Evolutionary conservation across 2,113 vertebrate genomes (phyloP).

Genomic region (Catharus bicknelli): DNA sequence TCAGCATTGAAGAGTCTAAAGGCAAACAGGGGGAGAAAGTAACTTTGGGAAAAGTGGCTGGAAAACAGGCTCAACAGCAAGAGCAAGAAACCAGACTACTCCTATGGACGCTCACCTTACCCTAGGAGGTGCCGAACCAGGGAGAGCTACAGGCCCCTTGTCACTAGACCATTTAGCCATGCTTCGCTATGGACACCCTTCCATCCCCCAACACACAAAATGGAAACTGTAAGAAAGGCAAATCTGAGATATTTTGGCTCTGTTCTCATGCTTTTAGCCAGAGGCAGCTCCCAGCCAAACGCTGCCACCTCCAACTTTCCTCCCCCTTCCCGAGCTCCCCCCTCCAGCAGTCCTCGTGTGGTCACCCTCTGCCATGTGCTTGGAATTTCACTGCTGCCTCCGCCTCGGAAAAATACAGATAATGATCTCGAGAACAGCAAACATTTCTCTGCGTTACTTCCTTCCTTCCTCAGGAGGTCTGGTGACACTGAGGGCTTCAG

Average conservation of each 20-base stretch:
- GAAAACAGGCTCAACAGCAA: slow-evolving; percentile 30
- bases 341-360: slow-evolving; percentile 26
- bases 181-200: not conserved
- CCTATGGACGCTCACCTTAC: not conserved
- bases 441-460: slow-evolving; percentile 68
- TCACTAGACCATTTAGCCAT: slow-evolving; percentile 16
- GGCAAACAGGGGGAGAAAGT: slow-evolving; percentile 18
- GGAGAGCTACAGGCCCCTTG: slow-evolving; percentile 15
- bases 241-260: slow-evolving; percentile 54
- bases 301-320: not conserved
- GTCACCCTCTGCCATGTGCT: slow-evolving; percentile 41
- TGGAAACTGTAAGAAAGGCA: slow-evolving; percentile 60
- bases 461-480: slow-evolving; percentile 78
- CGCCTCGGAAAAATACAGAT: slow-evolving; percentile 65
- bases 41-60: slow-evolving; percentile 39
- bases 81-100: slow-evolving; percentile 54
- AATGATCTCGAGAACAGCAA: slow-evolving; percentile 68
- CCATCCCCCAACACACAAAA: slow-evolving; percentile 17
- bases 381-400: slow-evolving; percentile 63
- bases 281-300: not conserved
- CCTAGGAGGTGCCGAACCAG: not conserved
- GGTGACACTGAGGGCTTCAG: slow-evolving; percentile 70
- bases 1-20: slow-evolving; percentile 50
- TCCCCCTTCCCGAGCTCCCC: slow-evolving; percentile 21
- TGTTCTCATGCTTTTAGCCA: slow-evolving; percentile 22